Percentiles rank a stretch among this genome's conserved stretches.
phyloP scores from a whole-genome alignment of 2,797 vertebrate genomes.

The Craterocephalus amniculus region DNA sequence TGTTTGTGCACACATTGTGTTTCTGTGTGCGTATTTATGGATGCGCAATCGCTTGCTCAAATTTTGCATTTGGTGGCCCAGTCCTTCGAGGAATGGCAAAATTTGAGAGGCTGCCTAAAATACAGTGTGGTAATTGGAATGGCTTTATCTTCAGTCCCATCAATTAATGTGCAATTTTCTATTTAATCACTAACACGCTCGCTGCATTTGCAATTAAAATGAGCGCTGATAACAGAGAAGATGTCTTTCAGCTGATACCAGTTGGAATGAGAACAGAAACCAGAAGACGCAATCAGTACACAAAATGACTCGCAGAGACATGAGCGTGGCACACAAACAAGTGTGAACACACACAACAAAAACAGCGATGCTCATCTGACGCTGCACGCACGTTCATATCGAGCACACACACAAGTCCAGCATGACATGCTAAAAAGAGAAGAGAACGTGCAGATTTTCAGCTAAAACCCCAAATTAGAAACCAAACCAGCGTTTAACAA shows the following conservation, averaged over 20 bases:
- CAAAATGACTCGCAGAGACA: constrained; percentile 71
- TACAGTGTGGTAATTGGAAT: constrained; percentile 86
- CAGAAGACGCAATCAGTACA: constrained; percentile 79
- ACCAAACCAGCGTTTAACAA: constrained; percentile 51
- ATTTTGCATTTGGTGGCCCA: constrained; percentile 71
- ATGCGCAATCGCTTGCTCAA: constrained; percentile 59
- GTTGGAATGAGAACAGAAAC: constrained; percentile 82
- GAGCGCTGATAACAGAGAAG: constrained; percentile 85
- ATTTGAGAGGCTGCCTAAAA: constrained; percentile 84
- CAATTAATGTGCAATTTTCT: constrained; percentile 91
- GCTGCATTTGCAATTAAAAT: constrained; percentile 89
- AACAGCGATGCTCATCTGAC: constrained; percentile 50
- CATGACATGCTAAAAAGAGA: constrained; percentile 21
- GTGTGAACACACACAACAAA: constrained; percentile 46
- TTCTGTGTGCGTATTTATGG: constrained; percentile 56
- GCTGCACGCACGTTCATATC: constrained; percentile 17
- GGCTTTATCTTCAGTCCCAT: constrained; percentile 89
- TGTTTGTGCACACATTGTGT: constrained; percentile 36
- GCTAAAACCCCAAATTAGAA: constrained; percentile 71
- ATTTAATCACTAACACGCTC: constrained; percentile 88
- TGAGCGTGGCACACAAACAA: constrained; percentile 61
- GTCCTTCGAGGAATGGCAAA: constrained; percentile 82
- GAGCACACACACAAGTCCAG: constrained; percentile 33
- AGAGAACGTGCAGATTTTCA: constrained; percentile 50
- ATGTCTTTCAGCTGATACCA: constrained; percentile 88